These are phyloP conservation scores for Oreotrochilus melanogaster DNA, from an alignment of 2,113 vertebrate genomes.

Conservation along the genomic window DNA sequence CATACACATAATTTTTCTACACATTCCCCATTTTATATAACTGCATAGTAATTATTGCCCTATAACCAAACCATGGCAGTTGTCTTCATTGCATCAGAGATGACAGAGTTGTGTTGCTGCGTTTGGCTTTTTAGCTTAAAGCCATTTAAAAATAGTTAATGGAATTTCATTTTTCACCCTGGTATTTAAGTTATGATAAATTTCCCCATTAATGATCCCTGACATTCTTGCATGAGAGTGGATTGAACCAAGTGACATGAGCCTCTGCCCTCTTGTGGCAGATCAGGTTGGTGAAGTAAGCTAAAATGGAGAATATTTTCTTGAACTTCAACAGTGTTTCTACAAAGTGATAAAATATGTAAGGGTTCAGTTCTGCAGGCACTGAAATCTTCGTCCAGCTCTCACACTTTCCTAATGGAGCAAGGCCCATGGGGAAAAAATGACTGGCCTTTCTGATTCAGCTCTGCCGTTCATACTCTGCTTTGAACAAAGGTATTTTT, in stretches of 20 bases:
- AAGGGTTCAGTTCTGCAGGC: not conserved
- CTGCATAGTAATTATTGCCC: not conserved
- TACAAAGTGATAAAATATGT: not conserved
- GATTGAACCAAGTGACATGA: constrained; percentile 14
- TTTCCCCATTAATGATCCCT: not conserved
- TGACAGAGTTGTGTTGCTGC: not conserved
- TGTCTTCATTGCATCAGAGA: not conserved
- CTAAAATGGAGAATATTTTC: not conserved
- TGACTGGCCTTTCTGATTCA: not conserved
- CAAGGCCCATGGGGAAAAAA: not conserved
- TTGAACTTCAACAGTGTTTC: not conserved
- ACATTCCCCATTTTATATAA: not conserved
- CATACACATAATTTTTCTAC: not conserved
- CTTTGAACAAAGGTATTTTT: not conserved
- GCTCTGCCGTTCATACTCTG: not conserved
- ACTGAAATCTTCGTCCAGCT: not conserved
- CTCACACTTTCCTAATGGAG: not conserved
- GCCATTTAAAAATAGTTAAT: constrained; percentile 14
- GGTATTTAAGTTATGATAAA: not conserved
- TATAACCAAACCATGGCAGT: not conserved
- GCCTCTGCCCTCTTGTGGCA: constrained; percentile 59
- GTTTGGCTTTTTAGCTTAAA: constrained; percentile 5
- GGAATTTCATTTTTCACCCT: constrained; percentile 24
- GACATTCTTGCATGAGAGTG: not conserved
- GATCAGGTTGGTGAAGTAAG: not conserved